Conservation (phyloP, 2,888 invertebrate species). For the Eupithecia exiguata region DNA sequence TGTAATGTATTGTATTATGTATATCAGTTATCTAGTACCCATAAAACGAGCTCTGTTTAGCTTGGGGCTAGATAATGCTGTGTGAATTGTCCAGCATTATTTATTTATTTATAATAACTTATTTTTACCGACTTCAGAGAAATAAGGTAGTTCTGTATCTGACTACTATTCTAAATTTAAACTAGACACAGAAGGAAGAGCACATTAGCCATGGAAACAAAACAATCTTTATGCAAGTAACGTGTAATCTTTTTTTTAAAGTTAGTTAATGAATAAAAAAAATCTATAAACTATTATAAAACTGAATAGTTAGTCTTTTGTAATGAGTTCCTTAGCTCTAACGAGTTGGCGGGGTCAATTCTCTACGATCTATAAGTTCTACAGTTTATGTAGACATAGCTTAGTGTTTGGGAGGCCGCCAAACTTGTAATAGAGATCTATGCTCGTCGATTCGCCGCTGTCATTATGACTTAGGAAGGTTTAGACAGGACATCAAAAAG, state of each 20-base stretch:
- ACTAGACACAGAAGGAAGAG: no score
- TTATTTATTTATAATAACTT: not conserved
- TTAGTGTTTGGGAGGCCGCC: conserved; percentile 48
- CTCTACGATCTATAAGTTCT: not conserved
- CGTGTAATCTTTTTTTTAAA: no score
- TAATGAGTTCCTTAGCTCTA: not conserved
- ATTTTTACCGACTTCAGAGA: not conserved
- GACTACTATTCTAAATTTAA: no score
- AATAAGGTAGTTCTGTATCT: not conserved
- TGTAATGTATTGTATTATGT: no score
- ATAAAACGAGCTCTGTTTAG: no score
- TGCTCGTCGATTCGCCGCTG: conserved; percentile 40
- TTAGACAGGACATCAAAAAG: conserved; percentile 16
- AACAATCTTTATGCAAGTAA: no score
- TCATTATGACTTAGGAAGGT: not conserved
- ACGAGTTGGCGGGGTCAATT: conserved; percentile 3
- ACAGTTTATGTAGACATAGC: conserved; percentile 22
- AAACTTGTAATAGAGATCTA: conserved; percentile 51
- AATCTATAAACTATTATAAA: not conserved
- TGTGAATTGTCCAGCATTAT: no score
- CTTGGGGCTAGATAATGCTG: no score
- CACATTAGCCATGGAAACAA: no score
- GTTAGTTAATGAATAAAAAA: no score
- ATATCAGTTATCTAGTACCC: no score
- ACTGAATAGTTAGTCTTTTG: not conserved